A percentile compares a stretch with the other conserved stretches of the same genome.
These are phyloP conservation scores for Nemotelus pantherinus DNA, from an alignment of 2,888 invertebrate species.

Conservation along the genomic window DNA sequence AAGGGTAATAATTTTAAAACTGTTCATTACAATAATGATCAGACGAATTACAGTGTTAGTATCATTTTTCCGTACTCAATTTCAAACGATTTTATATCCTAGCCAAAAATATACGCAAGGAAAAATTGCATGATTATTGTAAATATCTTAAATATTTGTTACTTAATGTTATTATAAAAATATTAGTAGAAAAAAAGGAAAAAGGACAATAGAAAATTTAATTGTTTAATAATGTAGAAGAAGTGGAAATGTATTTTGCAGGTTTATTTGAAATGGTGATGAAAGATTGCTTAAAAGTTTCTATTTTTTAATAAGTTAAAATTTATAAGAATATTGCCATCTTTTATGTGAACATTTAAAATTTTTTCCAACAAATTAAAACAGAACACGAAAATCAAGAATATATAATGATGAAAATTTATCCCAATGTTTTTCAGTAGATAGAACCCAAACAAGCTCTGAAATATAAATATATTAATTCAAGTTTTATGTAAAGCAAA, in stretches of 20 bases:
- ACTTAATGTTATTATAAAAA: not conserved
- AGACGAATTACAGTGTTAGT: slow-evolving; percentile 48
- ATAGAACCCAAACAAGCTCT: too few species aligned
- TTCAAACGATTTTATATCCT: not conserved
- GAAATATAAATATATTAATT: too few species aligned
- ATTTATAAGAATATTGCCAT: too few species aligned
- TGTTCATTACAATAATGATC: slow-evolving; percentile 25
- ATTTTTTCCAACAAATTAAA: too few species aligned
- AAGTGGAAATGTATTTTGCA: not conserved
- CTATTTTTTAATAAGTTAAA: too few species aligned
- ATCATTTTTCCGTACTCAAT: slow-evolving; percentile 33
- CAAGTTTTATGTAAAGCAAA: too few species aligned
- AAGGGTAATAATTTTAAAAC: slow-evolving; percentile 48
- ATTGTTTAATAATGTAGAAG: not conserved
- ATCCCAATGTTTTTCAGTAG: too few species aligned
- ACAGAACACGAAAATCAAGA: too few species aligned
- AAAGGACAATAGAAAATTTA: not conserved
- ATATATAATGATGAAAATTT: too few species aligned
- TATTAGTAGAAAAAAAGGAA: not conserved
- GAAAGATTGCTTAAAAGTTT: too few species aligned
- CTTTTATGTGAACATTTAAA: too few species aligned
- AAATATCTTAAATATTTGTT: slow-evolving; percentile 4
- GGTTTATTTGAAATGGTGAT: not conserved
- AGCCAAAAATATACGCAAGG: not conserved
- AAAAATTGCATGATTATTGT: not conserved